These are phyloP conservation scores for Andrena praecox DNA, from an alignment of 2,888 invertebrate genomes.

Conservation along the genomic window DNA sequence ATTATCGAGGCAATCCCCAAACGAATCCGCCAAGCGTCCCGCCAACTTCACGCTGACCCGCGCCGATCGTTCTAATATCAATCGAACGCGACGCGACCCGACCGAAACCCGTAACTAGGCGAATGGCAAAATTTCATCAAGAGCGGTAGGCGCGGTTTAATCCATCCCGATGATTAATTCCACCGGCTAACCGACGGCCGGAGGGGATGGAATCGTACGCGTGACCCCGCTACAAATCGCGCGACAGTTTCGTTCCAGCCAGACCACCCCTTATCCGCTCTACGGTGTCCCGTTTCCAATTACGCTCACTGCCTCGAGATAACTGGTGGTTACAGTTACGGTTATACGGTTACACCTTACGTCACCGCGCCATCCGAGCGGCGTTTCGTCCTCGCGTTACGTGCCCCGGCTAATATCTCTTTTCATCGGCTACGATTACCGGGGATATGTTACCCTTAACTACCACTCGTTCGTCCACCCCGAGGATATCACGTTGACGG, in stretches of 20 bases:
- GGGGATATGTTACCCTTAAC: conserved; percentile 76
- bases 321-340: conserved; percentile 80
- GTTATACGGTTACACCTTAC: conserved; percentile 74
- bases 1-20: not conserved
- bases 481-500: conserved; percentile 46
- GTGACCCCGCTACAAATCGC: conserved; percentile 62
- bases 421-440: conserved; percentile 74
- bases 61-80: conserved; percentile 31
- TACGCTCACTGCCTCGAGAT: conserved; percentile 72
- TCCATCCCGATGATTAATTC: conserved; percentile 58
- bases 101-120: conserved; percentile 18
- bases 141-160: conserved; percentile 40
- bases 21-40: conserved; percentile 8
- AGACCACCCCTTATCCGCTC: conserved; percentile 11
- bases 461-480: conserved; percentile 54
- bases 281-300: conserved; percentile 77
- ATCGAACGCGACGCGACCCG: conserved; percentile 4
- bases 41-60: conserved; percentile 5
- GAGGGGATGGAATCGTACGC: conserved; percentile 46
- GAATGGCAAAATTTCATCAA: conserved; percentile 50
- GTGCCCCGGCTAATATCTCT: conserved; percentile 64
- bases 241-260: conserved; percentile 53
- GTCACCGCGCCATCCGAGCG: conserved; percentile 63
- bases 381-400: conserved; percentile 67
- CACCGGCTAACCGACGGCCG: conserved; percentile 35